These are phyloP conservation scores for Dromius quadrimaculatus DNA, from an alignment of 2,888 invertebrate genomes.

Conservation along the genomic window DNA sequence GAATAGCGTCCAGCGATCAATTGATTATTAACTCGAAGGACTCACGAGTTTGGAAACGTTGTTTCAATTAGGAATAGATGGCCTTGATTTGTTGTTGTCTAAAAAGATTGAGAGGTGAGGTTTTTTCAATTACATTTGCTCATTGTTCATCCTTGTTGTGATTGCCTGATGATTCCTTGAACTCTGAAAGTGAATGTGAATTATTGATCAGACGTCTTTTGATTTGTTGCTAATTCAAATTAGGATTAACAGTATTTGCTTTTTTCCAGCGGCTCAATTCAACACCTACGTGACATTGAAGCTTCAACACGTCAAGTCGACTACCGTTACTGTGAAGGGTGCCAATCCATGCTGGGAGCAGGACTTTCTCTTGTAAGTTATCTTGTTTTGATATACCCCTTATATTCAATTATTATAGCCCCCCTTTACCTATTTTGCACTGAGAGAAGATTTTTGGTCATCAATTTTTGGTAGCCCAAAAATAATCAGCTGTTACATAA, in stretches of 20 bases:
- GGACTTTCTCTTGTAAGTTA: conserved; percentile 99
- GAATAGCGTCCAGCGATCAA: neutral
- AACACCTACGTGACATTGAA: conserved; percentile 97
- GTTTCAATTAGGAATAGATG: no score
- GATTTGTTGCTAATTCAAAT: neutral
- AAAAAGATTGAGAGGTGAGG: neutral
- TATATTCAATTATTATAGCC: no score
- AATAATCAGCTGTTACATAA: no score
- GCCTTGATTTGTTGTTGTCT: no score
- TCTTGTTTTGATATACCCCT: no score
- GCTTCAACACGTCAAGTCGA: conserved; percentile 97
- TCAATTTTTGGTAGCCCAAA: no score
- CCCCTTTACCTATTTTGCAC: no score
- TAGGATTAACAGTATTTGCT: no score
- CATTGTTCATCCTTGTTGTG: no score
- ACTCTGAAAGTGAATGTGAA: neutral
- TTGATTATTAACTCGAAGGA: neutral
- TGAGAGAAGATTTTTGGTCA: no score
- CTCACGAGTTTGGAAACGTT: neutral
- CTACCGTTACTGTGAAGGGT: conserved; percentile 96
- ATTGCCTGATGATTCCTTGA: neutral
- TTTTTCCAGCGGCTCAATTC: conserved; percentile 86
- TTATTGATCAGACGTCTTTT: neutral
- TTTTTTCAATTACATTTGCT: no score
- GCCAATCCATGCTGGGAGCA: conserved; percentile 97